Conservation (phyloP, 2,888 invertebrate genomes). For the Tortricodes alternella region DNA sequence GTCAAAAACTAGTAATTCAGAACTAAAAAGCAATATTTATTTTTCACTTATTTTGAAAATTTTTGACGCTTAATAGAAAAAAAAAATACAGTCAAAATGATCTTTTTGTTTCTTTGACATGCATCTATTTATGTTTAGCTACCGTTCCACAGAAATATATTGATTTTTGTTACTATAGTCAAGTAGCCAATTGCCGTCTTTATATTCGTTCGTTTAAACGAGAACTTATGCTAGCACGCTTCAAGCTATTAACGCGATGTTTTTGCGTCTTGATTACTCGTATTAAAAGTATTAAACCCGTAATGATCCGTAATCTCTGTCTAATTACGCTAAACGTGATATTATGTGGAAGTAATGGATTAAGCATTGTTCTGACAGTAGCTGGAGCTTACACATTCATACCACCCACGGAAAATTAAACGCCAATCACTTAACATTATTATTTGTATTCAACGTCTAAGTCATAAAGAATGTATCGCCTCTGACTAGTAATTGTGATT, state of each 20-base stretch:
- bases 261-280: conserved; percentile 38
- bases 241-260: conserved; percentile 17
- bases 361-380: conserved; percentile 62
- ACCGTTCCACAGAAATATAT: no score
- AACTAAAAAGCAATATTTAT: no score
- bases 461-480: conserved; percentile 42
- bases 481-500: conserved; percentile 53
- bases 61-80: no score
- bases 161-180: no score
- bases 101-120: no score
- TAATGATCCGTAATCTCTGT: conserved; percentile 40
- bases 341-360: conserved; percentile 39
- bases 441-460: conserved; percentile 49
- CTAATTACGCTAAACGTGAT: conserved; percentile 22
- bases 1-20: no score
- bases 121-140: no score
- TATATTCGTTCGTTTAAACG: conserved; percentile 47
- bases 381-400: conserved; percentile 49
- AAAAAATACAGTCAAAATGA: no score
- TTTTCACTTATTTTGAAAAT: no score
- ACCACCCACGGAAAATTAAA: conserved; percentile 63
- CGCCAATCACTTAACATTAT: conserved; percentile 60
- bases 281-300: conserved; percentile 38
- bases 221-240: conserved; percentile 48
- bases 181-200: no score